Evolutionary conservation across 2,888 invertebrate genomes (phyloP).

Genomic region (Harmothoe impar): DNA sequence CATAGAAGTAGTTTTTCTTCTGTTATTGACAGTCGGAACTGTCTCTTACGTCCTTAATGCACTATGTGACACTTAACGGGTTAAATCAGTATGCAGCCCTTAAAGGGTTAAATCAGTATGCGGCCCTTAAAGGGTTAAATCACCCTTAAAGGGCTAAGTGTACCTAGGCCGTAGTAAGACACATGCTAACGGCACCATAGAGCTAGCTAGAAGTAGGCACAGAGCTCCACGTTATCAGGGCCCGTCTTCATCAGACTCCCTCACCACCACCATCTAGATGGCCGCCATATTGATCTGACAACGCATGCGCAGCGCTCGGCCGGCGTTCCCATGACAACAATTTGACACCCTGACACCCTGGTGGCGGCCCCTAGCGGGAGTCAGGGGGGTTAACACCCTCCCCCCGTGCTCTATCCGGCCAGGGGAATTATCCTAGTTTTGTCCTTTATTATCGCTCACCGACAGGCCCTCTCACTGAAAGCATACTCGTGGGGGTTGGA

Average conservation of each 20-base stretch:
- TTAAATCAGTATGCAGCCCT: no score
- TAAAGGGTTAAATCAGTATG: no score
- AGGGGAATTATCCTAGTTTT: conserved; percentile 5
- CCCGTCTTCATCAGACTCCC: neutral
- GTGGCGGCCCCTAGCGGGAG: neutral
- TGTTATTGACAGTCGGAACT: no score
- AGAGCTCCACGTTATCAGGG: no score
- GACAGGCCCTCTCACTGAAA: conserved; percentile 16
- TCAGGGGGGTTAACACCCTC: neutral
- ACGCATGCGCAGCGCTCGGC: conserved; percentile 17
- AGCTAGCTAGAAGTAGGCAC: no score
- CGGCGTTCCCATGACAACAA: conserved; percentile 58
- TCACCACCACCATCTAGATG: neutral
- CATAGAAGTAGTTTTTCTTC: no score
- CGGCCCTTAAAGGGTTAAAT: no score
- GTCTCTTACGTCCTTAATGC: no score
- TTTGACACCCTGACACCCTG: conserved; percentile 58
- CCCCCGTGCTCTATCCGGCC: conserved; percentile 7
- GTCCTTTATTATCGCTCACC: conserved; percentile 7
- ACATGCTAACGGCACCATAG: no score
- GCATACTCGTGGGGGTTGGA: neutral
- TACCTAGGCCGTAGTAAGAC: no score
- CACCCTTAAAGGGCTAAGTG: no score
- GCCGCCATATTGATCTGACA: conserved; percentile 54
- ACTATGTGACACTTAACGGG: no score